These are phyloP conservation scores for Thamnaconus septentrionalis DNA, from an alignment of 2,113 vertebrate genomes.

Conservation along the genomic window DNA sequence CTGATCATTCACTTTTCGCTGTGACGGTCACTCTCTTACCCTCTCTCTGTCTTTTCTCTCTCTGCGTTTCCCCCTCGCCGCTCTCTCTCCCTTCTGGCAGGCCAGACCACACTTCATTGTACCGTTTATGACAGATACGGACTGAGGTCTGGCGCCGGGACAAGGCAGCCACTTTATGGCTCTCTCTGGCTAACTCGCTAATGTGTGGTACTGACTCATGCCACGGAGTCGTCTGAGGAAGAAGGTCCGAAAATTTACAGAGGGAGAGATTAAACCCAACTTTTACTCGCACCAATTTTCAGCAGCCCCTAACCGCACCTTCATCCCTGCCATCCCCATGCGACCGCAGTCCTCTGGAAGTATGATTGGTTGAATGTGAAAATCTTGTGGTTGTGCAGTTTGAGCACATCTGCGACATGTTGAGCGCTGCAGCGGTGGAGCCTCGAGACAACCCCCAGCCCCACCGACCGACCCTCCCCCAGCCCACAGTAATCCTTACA, in stretches of 20 bases:
- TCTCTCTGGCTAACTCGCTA: constrained; percentile 63
- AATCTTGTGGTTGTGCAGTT: constrained; percentile 27
- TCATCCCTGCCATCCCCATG: constrained; percentile 11
- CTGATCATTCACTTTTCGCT: constrained; percentile 34
- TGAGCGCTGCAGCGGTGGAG: constrained; percentile 29
- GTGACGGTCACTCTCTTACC: neutral
- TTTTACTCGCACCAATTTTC: constrained; percentile 26
- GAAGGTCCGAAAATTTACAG: neutral
- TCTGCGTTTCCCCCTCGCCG: constrained; percentile 4
- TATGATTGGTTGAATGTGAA: constrained; percentile 17
- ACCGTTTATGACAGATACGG: constrained; percentile 68
- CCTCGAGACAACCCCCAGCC: neutral
- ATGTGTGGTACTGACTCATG: constrained; percentile 65
- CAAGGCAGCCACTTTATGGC: constrained; percentile 68
- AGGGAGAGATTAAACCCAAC: constrained; percentile 26
- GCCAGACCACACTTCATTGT: constrained; percentile 68
- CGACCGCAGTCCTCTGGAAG: constrained; percentile 10
- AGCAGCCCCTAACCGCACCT: constrained; percentile 26
- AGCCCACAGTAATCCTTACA: constrained; percentile 52
- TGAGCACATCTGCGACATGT: constrained; percentile 2
- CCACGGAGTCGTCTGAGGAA: constrained; percentile 53
- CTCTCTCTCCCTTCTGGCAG: constrained; percentile 43
- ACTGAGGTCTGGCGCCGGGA: constrained; percentile 67
- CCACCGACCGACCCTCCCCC: constrained; percentile 3
- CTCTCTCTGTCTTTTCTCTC: neutral